These are phyloP conservation scores for Chelonus formosanus DNA, from an alignment of 2,888 invertebrate genomes.

Conservation along the genomic window DNA sequence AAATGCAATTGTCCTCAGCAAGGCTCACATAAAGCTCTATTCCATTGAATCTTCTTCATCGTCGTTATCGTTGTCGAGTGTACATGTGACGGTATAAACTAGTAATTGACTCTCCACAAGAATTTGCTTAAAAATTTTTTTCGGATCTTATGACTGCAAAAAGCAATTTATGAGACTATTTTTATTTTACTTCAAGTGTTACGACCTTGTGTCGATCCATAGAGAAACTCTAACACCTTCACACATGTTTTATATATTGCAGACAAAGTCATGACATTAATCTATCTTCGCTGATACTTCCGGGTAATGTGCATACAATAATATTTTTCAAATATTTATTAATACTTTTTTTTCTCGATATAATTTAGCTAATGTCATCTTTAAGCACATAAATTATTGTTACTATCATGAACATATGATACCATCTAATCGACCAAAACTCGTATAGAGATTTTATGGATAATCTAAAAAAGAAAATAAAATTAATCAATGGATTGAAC, in stretches of 20 bases:
- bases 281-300: slow-evolving; percentile 14
- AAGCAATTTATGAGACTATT: slow-evolving; percentile 43
- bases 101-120: background rate
- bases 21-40: slow-evolving; percentile 40
- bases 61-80: slow-evolving; percentile 19
- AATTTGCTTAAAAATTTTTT: background rate
- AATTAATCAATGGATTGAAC: no score
- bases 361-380: no score
- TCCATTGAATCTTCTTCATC: slow-evolving; percentile 6
- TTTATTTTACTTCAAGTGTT: slow-evolving; percentile 31
- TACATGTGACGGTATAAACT: slow-evolving; percentile 28
- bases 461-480: no score
- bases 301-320: slow-evolving; percentile 11
- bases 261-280: slow-evolving; percentile 18
- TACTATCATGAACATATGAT: no score
- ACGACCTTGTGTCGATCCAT: slow-evolving; percentile 22
- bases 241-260: slow-evolving; percentile 28
- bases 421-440: no score
- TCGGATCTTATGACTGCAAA: slow-evolving; percentile 29
- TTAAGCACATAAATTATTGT: no score
- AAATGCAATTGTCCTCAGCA: slow-evolving; percentile 56
- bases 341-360: no score
- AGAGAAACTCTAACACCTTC: slow-evolving; percentile 18
- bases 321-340: slow-evolving; percentile 2
- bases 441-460: no score